Base-by-base conservation (phyloP, 1,140 invertebrate genomes). In the Kradibia gibbosae region DNA sequence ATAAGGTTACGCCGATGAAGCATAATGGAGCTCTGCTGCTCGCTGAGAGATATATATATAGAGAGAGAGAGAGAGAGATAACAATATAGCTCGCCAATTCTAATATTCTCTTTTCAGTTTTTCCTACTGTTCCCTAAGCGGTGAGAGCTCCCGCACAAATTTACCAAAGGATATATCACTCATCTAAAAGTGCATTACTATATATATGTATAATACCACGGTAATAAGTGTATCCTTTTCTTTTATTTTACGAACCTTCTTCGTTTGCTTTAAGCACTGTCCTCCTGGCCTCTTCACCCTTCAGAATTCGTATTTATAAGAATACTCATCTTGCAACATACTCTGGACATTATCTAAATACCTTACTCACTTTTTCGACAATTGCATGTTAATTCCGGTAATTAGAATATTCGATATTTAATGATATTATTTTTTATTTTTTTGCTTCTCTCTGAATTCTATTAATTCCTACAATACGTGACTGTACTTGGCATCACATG, bases 91-190 rank as follows among this genome's bases (percentile, higher is more conserved):
- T 15, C 39, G 25, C 28, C 34, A 39, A 76, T 31, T 42, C 36
- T 34, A 70, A 82, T 79, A 79, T 82, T 81, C 78, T 79, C 80
- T 80, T 78, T 48, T 60, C 31, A 17, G 70, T 31, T 70, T 62
- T 22, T 3, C 31, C 31, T 17, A 10, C 78, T 25, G 25, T 42
- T 53, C 13, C 17, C 57, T 36, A 31, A 65, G 42, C 31, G 72
- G 25, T 25, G 10, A 39, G 11, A 15, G 60, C 57, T 25, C 22
- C 25, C 42, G 57, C 39, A 79, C 20, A 82, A 85, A 85, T 86
- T 85, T 85, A 86, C 82, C 84, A 75, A 80, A 84, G 78, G 76
- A 84, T 85, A 86, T 85, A 86, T 86, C 78, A 72, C 76, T 48
- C 13, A 39, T 3, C 25, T 65, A 31, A 3, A 42, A 28, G 83